Conservation (phyloP, 2,888 invertebrate species). For the Tetranychus piercei region DNA sequence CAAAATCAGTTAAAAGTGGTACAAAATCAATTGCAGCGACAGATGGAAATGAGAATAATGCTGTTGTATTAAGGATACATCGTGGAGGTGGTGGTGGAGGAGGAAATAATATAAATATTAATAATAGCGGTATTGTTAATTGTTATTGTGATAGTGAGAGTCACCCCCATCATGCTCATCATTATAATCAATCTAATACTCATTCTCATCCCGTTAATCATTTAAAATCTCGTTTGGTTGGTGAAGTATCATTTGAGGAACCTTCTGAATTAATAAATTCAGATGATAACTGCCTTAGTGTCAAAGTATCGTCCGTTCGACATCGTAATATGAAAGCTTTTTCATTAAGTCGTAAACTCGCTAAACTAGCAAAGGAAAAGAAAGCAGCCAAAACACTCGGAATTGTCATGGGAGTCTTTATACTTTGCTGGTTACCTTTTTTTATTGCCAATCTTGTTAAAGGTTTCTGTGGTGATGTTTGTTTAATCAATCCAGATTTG, state of each 20-base stretch:
- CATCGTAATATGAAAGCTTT: constrained; percentile 49
- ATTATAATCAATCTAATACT: not conserved
- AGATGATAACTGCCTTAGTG: constrained; percentile 15
- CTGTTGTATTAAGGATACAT: constrained; percentile 68
- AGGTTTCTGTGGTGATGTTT: constrained; percentile 52
- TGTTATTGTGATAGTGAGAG: not conserved
- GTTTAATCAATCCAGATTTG: constrained; percentile 69
- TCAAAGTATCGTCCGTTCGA: not conserved
- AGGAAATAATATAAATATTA: not conserved
- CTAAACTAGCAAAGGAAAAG: constrained; percentile 88
- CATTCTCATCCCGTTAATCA: not conserved
- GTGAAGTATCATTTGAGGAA: constrained; percentile 13
- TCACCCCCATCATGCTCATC: not conserved
- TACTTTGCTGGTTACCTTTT: constrained; percentile 86
- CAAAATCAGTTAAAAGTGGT: constrained; percentile 68
- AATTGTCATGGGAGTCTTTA: constrained; percentile 82
- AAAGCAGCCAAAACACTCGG: constrained; percentile 93
- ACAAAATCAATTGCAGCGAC: constrained; percentile 43
- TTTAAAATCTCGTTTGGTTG: not conserved
- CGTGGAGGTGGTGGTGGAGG: constrained; percentile 51
- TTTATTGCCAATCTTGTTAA: constrained; percentile 82
- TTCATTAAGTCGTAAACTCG: constrained; percentile 72
- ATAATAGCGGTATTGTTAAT: not conserved
- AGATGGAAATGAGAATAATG: constrained; percentile 41
- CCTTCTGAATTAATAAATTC: constrained; percentile 6